Evolutionary conservation across 2,797 vertebrate genomes (phyloP).

Genomic region (Synaphobranchus kaupii): DNA sequence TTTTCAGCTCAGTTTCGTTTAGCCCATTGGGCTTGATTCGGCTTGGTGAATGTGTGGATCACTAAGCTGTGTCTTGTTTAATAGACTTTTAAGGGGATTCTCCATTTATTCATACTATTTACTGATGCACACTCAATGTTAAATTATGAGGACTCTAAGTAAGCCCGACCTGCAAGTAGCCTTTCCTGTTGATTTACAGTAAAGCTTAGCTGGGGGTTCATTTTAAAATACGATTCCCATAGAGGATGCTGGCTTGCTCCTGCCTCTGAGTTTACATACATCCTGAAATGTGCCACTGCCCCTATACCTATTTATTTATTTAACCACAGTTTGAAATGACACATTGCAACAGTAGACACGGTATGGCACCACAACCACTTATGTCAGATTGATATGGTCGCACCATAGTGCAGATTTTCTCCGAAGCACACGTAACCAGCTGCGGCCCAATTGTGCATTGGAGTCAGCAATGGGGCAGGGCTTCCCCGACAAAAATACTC

Average conservation of each 20-base stretch:
- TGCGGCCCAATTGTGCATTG: background rate
- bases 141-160: background rate
- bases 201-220: background rate
- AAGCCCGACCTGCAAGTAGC: background rate
- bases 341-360: too few relatives aligned
- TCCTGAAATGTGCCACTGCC: background rate
- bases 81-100: background rate
- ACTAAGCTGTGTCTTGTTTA: slow-evolving; percentile 8
- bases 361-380: too few relatives aligned
- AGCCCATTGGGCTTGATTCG: background rate
- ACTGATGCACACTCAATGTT: slow-evolving; percentile 1
- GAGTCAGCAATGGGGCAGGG: background rate
- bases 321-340: background rate
- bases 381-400: too few relatives aligned
- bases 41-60: background rate
- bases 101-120: background rate
- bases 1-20: background rate
- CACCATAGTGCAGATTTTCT: background rate
- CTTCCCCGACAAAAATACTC: background rate
- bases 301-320: background rate
- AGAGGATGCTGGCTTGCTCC: background rate
- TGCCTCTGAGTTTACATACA: background rate
- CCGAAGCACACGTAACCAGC: too few relatives aligned
- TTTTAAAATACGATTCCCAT: background rate
- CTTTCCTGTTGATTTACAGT: background rate